These are phyloP conservation scores for Microtus oregoni DNA, from an alignment of 2,113 vertebrate species.

Conservation along the genomic window DNA sequence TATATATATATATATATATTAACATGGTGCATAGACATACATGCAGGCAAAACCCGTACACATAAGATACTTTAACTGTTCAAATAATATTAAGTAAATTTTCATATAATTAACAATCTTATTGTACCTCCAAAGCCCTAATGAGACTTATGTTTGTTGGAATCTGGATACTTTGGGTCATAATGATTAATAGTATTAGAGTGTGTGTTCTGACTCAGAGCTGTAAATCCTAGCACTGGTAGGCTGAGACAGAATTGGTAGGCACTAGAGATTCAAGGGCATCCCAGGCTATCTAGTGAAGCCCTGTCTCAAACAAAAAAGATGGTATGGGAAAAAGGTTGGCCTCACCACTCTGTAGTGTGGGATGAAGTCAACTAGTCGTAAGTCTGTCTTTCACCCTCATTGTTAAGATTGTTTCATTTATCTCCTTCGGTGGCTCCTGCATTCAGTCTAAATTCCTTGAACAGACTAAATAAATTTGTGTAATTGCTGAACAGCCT, in stretches of 20 bases:
- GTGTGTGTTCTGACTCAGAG: neutral
- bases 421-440: no score
- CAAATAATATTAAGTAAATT: neutral
- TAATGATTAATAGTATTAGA: neutral
- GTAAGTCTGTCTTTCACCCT: no score
- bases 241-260: neutral
- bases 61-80: neutral
- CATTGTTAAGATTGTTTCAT: no score
- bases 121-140: neutral
- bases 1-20: no score
- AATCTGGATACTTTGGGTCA: neutral
- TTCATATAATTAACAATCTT: neutral
- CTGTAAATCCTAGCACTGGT: neutral
- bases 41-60: neutral
- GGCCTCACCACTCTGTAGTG: no score
- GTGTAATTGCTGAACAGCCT: no score
- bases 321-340: no score
- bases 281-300: neutral
- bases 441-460: no score
- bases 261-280: neutral
- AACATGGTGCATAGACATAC: neutral
- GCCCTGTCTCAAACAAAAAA: no score
- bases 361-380: no score
- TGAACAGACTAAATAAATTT: no score
- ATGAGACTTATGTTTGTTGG: slow-evolving; percentile 23